Evolutionary conservation across 2,113 vertebrate genomes (phyloP), one percentile per base, ranked within the genome.

Genomic region (Sphaerodactylus townsendi): DNA sequence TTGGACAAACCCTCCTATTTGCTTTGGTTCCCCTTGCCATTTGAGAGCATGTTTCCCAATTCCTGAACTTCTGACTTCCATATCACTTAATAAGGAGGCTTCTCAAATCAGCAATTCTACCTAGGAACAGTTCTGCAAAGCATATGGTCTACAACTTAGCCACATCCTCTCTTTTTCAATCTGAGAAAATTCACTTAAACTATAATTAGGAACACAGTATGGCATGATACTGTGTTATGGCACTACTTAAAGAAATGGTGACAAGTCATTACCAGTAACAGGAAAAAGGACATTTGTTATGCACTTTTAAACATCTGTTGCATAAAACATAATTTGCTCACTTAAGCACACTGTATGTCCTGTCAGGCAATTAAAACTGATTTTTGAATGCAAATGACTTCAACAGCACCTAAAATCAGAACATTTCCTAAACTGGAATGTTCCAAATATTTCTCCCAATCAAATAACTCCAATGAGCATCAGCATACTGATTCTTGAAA

Each of bases 311-410:
- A 90, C 92, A 93, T 90, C 91, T 93, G 91, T 83, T 93, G 41
- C 88, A 90, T 90, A 92, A 92, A 93, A 92, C 70, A 79, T 83
- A 93, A 93, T 92, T 92, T 91, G 53, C 79, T 92, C 84, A 89
- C 91, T 92, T 93, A 75, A 84, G 79, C 84, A 93, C 86, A 35
- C 81, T 91, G 81, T 85, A 81, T 91, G 81, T 83, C 88, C 89
- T 73, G 90, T 84, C 77, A 89, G 50, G 71, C 82, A 93, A 89
- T 86, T n/a, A 91, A 82, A 77, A 72, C 50, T 46, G 41, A 90
- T 89, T 92, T 62, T 88, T 77, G 37, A 68, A 84, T 74, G n/a
- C 76, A 92, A 88, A 86, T 91, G 77, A 33, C 86, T 83, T 62
- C n/a, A 83, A 79, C 35, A 69, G 28, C 86, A 87, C 83, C 56